phyloP scores from a whole-genome alignment of 2,797 vertebrate species.

The Todus mexicanus region DNA sequence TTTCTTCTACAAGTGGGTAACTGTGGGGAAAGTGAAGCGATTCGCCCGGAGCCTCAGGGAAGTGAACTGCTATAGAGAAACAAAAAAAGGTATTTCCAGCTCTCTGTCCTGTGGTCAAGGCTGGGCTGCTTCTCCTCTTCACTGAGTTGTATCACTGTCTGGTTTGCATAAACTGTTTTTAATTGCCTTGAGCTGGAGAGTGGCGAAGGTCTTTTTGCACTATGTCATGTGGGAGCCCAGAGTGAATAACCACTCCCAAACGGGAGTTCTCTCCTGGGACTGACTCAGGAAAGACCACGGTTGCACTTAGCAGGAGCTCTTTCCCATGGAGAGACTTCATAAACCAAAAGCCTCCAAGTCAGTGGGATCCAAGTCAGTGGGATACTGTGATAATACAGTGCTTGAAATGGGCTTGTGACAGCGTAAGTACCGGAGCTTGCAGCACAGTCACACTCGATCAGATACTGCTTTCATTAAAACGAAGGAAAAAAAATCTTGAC shows the following conservation, averaged over 20 bases:
- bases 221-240: background rate
- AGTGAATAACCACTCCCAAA: background rate
- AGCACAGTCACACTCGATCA: background rate
- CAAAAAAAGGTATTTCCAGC: background rate
- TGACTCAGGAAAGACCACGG: background rate
- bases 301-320: background rate
- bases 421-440: background rate
- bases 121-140: background rate
- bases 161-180: background rate
- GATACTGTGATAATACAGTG: background rate
- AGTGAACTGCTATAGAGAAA: background rate
- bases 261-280: background rate
- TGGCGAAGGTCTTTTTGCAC: background rate
- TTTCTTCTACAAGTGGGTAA: background rate
- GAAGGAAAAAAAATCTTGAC: background rate
- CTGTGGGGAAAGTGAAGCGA: background rate
- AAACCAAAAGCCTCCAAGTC: background rate
- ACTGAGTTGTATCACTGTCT: background rate
- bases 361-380: background rate
- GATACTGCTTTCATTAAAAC: background rate
- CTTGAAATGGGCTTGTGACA: background rate
- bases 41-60: background rate
- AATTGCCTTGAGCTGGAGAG: background rate
- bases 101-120: background rate
- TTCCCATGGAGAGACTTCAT: background rate